Base-by-base conservation (phyloP, 2,888 invertebrate genomes). In the Catonia carolina region DNA sequence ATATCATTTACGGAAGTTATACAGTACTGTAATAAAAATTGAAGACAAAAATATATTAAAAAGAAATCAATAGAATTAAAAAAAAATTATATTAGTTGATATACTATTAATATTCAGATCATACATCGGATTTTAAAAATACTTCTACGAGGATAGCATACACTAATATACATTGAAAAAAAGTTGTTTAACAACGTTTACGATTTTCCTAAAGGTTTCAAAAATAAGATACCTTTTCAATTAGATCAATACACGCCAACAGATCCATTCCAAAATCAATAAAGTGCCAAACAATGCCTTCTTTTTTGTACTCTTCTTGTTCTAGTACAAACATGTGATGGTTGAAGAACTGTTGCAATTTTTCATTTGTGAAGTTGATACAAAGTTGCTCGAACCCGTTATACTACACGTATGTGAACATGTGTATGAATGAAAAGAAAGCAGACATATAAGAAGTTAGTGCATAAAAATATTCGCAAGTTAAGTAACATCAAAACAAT, bases 251-350 rank as follows among this genome's bases (percentile, higher is more conserved):
- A 83, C 96, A 97, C 77, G 94, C 91, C 73, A 92, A 84, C 77
- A 98, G 83, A 77, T 98, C 97, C 90, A 98, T 94, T 77, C 97
- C 97, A 76, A 98, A 98, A 81, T 98, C 97, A 81, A 98, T 97
- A 80, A 97, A 98, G 74, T 84, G 85, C 97, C 97, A 98, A 71
- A 88, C 83, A 78, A 98, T 97, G 72, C 96, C 96, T 78, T 98
- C 97, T 72, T 80, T 85, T 73, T 90, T 93, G 81, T 98, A 98
- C 75, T 97, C 97, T 78, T 98, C 96, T 85, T 98, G 97, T 78
- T 98, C 97, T 76, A 97, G 81, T 67, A 98, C 95, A 78, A 98
- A 98, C 97, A 98, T 98, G 86, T 95, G 89, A 77, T 98, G 97
- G 80, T 98, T 97, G 86, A 98, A 98, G 83, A 97, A 98, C 80